Evolutionary conservation across 1,140 invertebrate genomes (phyloP), one percentile per base, ranked within the genome.

Genomic region (Bombus turneri): DNA sequence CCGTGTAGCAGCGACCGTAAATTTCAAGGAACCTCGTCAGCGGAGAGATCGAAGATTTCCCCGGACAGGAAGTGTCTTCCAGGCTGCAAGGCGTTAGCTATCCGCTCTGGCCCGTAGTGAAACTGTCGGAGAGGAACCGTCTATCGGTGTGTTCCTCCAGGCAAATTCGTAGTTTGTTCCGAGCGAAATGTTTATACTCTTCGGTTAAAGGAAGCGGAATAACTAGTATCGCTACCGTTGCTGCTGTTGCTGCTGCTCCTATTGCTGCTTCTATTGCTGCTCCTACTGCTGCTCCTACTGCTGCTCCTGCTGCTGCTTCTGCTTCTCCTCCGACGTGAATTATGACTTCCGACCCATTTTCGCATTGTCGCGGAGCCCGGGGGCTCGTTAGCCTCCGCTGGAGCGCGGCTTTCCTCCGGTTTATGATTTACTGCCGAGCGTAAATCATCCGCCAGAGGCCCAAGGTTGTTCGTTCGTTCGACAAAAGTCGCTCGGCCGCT

Each of bases 311-410:
- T 31, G 13, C 62, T 64, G 37, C 64, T 69, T 34, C 64, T 84
- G 57, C 15, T 77, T 73, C 85, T 83, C 64, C 85, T 84, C 71
- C 71, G 86, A 72, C 84, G 83, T 94, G 89, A 94, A 93, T 92
- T 94, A 94, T 94, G 92, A 93, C 94, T 94, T 94, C 94, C 93
- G 92, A 93, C 88, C 92, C 91, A 91, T 92, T 92, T 93, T 90
- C 89, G 90, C 86, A 92, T 93, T 93, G 92, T 92, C 91, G 86
- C 89, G 73, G 69, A 73, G 64, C 68, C 69, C 86, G 57, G 77
- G 72, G 53, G 69, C 81, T 81, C 85, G 69, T 73, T 87, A 89
- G 90, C 89, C 91, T 92, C 87, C 85, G 81, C 8, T 37, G 73
- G 75, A 31, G 41, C 22, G 71, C 37, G 9, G 64, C 68, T 41